Evolutionary conservation across 2,888 invertebrate species (phyloP).

Genomic region (Microctonus aethiopoides): DNA sequence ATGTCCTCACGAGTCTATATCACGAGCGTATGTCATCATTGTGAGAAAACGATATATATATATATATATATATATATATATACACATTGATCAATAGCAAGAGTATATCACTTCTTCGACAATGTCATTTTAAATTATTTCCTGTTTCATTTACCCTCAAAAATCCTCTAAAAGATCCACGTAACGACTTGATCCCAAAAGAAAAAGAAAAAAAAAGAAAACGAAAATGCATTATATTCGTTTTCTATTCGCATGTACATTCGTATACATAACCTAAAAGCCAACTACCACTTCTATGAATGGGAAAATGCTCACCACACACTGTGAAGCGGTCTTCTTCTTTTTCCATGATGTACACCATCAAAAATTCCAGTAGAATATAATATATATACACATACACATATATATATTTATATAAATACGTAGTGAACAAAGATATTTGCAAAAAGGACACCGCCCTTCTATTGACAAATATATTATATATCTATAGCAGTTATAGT

Average conservation of each 20-base stretch:
- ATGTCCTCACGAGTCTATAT: background rate
- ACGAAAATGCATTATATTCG: slow-evolving; percentile 16
- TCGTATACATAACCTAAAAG: background rate
- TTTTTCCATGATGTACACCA: background rate
- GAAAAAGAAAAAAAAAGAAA: background rate
- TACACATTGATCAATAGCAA: background rate
- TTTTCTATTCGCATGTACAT: slow-evolving; percentile 23
- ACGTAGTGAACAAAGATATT: slow-evolving; percentile 23
- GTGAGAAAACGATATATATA: slow-evolving; percentile 2
- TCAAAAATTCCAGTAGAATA: slow-evolving; percentile 2
- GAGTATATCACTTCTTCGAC: slow-evolving; percentile 40
- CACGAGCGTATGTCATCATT: slow-evolving; percentile 6
- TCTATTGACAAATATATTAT: slow-evolving; percentile 48
- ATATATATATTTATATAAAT: too few relatives aligned
- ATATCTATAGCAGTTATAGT: slow-evolving; percentile 22
- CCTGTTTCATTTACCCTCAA: slow-evolving; percentile 41
- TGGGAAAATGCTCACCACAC: slow-evolving; percentile 18
- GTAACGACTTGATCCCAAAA: slow-evolving; percentile 24
- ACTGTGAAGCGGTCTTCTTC: slow-evolving; percentile 15
- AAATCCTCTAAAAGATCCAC: slow-evolving; percentile 32
- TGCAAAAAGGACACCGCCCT: slow-evolving; percentile 22
- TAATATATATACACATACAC: too few relatives aligned
- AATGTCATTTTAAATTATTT: slow-evolving; percentile 49
- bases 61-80: too few relatives aligned
- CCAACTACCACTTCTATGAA: slow-evolving; percentile 17